Base-by-base conservation (phyloP, 1,140 invertebrate genomes). In the Ceratina australensis region DNA sequence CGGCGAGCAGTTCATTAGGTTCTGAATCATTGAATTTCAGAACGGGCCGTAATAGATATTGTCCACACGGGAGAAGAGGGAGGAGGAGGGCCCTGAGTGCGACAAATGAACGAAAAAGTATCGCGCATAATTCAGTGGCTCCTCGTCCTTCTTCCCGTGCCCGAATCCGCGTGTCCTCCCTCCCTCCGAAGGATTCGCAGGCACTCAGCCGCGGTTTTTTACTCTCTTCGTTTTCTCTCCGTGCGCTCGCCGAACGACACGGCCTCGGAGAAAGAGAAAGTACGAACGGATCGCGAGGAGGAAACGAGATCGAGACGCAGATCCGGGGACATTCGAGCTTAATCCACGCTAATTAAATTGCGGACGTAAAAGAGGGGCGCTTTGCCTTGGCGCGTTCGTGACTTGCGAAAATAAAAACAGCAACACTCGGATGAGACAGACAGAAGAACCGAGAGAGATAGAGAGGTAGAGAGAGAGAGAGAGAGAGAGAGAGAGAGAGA, bases 261-360 rank as follows among this genome's bases (percentile, higher is more conserved):
- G 65, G 28, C 2, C 5, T 20, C 52, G 26, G n/a, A 12, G 10
- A 16, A 26, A 0, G 50, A 50, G 20, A 24, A 49, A 18, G 18
- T 26, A 16, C 22, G 20, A 54, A 54, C 16, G 22, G 22, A 26
- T 33, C 12, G 64, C 2, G 22, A 4, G 15, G 13, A 28, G 26
- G 26, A 10, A 47, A 68, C 22, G 65, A 54, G 33, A 28, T 22
- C 65, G 65, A 74, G 67, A 64, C 81, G 76, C 74, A 79, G 75
- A 82, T 83, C 65, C 33, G 61, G 81, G 81, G 73, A 83, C 81
- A 77, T 79, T 72, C 56, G 77, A 67, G 81, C 82, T 83, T 83
- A 83, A 83, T 83, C 80, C 82, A 57, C 83, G 84, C 84, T 85
- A 85, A 85, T 85, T 85, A 85, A 85, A 85, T 85, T 83, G 83